These are phyloP conservation scores for Proctacanthus coquilletti DNA, from an alignment of 1,140 invertebrate species.

Conservation along the genomic window DNA sequence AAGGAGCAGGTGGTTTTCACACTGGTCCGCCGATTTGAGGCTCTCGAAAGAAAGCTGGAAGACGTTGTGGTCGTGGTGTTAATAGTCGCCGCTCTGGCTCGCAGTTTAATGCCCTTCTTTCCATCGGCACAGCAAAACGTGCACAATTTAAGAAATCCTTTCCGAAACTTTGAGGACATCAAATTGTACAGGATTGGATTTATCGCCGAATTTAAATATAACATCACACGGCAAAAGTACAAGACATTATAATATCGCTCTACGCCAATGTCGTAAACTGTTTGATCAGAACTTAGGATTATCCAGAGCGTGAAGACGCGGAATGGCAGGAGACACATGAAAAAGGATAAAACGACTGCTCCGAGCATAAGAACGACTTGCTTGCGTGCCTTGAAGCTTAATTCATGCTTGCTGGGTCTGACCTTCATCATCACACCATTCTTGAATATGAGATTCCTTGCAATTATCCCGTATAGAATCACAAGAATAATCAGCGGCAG, in stretches of 20 bases:
- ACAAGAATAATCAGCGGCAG: constrained; percentile 65
- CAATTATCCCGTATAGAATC: constrained; percentile 68
- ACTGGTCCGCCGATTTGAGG: constrained; percentile 21
- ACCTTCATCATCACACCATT: constrained; percentile 47
- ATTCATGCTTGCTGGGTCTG: constrained; percentile 30
- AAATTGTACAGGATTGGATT: constrained; percentile 83
- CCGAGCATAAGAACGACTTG: constrained; percentile 79
- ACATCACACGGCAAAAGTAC: constrained; percentile 72
- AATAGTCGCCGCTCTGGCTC: constrained; percentile 15
- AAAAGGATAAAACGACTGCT: constrained; percentile 80
- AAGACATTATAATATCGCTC: constrained; percentile 72
- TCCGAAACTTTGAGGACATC: constrained; percentile 83
- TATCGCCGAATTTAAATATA: constrained; percentile 77
- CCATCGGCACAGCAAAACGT: constrained; percentile 16
- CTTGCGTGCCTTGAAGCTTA: constrained; percentile 44
- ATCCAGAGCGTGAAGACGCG: constrained; percentile 73
- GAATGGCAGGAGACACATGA: constrained; percentile 77
- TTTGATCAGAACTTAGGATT: constrained; percentile 51
- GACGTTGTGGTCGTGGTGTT: constrained; percentile 12
- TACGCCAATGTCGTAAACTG: constrained; percentile 46
- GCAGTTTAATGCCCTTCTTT: not conserved
- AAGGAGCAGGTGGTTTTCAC: no score
- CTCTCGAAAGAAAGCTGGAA: constrained; percentile 21
- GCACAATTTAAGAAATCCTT: constrained; percentile 57
- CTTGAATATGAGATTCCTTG: constrained; percentile 64